Conservation (phyloP, 2,888 invertebrate genomes). For the Catocala sponsa region DNA sequence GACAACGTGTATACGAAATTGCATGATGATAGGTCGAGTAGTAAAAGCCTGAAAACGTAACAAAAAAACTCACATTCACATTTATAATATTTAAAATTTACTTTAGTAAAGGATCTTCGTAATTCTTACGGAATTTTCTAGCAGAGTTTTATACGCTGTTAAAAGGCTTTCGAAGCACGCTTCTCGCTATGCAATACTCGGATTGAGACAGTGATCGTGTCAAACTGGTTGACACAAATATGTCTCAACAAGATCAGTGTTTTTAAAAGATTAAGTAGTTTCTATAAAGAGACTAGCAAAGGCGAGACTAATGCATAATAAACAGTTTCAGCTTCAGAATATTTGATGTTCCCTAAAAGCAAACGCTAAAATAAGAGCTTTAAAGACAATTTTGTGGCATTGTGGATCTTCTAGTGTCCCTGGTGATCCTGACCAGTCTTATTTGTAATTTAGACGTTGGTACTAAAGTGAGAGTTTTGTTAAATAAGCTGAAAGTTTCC, state of each 20-base stretch:
- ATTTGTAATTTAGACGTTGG: conserved; percentile 34
- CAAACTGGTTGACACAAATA: neutral
- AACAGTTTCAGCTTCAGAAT: conserved; percentile 1
- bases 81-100: too few relatives aligned
- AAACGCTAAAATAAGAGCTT: conserved; percentile 2
- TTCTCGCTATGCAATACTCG: neutral
- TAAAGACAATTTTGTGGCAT: conserved; percentile 2
- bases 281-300: neutral
- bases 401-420: conserved; percentile 7
- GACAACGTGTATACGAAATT: too few relatives aligned
- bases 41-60: too few relatives aligned
- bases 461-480: conserved; percentile 30
- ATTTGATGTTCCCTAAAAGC: neutral
- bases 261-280: too few relatives aligned
- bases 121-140: neutral
- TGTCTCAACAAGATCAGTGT: neutral
- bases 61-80: too few relatives aligned
- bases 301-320: neutral
- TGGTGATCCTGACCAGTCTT: conserved; percentile 16
- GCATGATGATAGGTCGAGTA: too few relatives aligned
- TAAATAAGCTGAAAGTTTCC: conserved; percentile 23
- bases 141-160: neutral
- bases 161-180: conserved; percentile 3
- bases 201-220: conserved; percentile 1
- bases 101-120: too few relatives aligned